Percentiles rank a stretch among this genome's conserved stretches.
Conservation (phyloP, 2,113 vertebrate genomes). For the Ceratotherium simum region DNA sequence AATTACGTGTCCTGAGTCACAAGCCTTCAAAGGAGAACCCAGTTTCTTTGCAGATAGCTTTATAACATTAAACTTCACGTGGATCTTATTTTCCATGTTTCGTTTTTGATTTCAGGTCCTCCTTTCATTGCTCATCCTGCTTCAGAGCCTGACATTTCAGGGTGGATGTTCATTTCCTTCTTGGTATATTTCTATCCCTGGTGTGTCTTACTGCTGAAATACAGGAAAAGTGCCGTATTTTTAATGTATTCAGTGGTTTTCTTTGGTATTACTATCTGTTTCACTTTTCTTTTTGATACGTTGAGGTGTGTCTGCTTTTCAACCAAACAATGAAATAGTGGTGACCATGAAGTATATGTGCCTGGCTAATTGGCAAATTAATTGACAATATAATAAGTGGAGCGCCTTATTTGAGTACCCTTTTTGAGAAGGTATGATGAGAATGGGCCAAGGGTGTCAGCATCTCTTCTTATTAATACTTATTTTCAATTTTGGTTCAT, state of each 20-base stretch:
- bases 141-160: conserved; percentile 52
- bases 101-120: not conserved
- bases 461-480: conserved; percentile 74
- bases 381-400: conserved; percentile 62
- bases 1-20: not conserved
- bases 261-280: conserved; percentile 64
- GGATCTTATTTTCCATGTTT: conserved; percentile 24
- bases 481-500: conserved; percentile 87
- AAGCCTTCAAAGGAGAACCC: conserved; percentile 24
- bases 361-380: conserved; percentile 78
- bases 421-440: conserved; percentile 71
- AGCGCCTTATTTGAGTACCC: conserved; percentile 85
- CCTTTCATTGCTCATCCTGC: not conserved
- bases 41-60: conserved; percentile 46
- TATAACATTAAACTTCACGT: not conserved
- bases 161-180: conserved; percentile 49
- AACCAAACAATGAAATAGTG: conserved; percentile 59
- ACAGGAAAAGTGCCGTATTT: conserved; percentile 57
- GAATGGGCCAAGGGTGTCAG: conserved; percentile 83
- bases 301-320: conserved; percentile 66
- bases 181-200: conserved; percentile 29
- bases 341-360: conserved; percentile 65
- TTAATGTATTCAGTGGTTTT: conserved; percentile 54
- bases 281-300: conserved; percentile 68
- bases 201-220: conserved; percentile 66